Evolutionary conservation across 2,888 invertebrate species (phyloP).

Genomic region (Meiosimyza decipiens): DNA sequence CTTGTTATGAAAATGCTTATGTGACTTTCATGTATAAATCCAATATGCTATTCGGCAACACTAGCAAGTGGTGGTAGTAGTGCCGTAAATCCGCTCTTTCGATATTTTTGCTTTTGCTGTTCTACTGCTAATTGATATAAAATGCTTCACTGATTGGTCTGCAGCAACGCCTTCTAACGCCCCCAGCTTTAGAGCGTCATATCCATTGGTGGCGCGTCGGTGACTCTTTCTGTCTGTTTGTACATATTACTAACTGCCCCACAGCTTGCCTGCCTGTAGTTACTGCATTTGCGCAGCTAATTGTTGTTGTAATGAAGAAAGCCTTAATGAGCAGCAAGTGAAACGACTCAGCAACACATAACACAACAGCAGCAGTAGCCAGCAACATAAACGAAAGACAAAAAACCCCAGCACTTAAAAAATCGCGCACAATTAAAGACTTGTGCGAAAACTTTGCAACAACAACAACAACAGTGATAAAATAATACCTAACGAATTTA

Average conservation of each 20-base stretch:
- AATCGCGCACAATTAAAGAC: conserved; percentile 1
- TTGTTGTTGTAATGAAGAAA: neutral
- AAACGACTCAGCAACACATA: neutral
- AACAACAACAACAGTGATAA: neutral
- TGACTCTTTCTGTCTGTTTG: conserved; percentile 11
- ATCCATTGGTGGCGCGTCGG: no score
- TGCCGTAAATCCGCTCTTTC: neutral
- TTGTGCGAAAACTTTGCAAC: neutral
- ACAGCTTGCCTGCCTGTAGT: neutral
- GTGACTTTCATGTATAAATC: neutral
- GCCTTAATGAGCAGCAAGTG: conserved; percentile 9
- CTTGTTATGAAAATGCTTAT: neutral
- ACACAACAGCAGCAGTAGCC: neutral
- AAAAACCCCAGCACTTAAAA: neutral
- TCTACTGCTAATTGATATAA: conserved; percentile 5
- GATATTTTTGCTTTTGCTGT: neutral
- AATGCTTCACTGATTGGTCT: conserved; percentile 4
- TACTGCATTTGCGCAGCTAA: conserved; percentile 24
- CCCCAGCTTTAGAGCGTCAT: neutral
- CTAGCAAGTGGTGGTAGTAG: neutral
- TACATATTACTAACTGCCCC: conserved; percentile 24
- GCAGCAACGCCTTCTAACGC: neutral
- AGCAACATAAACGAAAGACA: neutral
- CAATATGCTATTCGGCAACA: neutral
- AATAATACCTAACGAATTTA: neutral